Evolutionary conservation across 2,113 vertebrate species (phyloP), one percentile per base, ranked within the genome.

Genomic region (Pomatostomus ruficeps): DNA sequence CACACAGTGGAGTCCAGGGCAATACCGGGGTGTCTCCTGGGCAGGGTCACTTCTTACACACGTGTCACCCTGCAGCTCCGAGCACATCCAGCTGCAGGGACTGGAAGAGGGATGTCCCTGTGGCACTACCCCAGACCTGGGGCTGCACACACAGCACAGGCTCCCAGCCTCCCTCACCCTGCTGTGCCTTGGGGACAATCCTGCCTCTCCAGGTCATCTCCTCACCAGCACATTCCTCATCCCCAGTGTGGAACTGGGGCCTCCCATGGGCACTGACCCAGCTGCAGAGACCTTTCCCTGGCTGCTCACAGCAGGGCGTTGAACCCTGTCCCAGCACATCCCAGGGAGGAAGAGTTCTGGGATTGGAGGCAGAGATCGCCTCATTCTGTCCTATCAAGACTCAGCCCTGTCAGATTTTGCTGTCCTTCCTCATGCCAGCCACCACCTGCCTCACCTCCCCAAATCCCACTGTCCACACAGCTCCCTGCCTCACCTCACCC

Each of bases 251-350:
- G 55, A 61, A 36, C 4, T 49, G 74, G 45, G 67, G 59, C 38
- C 42, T 77, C 46, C 77, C 54, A 31, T 12, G 25, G 67, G 13
- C 24, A 25, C 46, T 14, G 4, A 40, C n/a, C 28, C n/a, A 29
- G 16, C 67, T 70, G n/a, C 62, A 29, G n/a, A 71, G 57, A 51
- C 26, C 36, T 16, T 67, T 16, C 62, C 35, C 46, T 35, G 38
- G 21, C 7, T 62, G 20, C 38, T 43, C 2, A 0, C 21, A 54
- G 88, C 26, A 55, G 1, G 2, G 7, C 18, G 23, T 0, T 0
- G n/a, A 71, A 20, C 29, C 31, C 33, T n/a, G 36, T 21, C 21
- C 36, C 63, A 93, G 73, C 36, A 46, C 51, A 10, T 10, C 23
- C 21, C 46, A 46, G 42, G 38, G 33, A 59, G 26, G 62, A 75